Base-by-base conservation (phyloP, 1,140 invertebrate genomes). In the Thaumatotibia leucotreta region DNA sequence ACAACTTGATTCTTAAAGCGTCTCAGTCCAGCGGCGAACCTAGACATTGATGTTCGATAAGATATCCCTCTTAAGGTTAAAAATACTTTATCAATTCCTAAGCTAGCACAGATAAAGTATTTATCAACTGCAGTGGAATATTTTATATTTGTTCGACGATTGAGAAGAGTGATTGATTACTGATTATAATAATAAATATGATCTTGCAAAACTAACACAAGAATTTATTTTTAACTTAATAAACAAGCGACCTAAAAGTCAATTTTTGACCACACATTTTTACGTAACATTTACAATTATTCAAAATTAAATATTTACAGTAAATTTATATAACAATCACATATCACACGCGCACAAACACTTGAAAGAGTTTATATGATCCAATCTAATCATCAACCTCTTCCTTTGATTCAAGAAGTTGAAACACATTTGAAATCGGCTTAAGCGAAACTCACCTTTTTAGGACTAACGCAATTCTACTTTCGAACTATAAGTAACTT, bases 81-180 rank as follows among this genome's bases (percentile, higher is more conserved):
- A 58, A 58, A 27, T 27, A 58, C 17, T 33, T 35, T 35, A 63
- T 35, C 31, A 63, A 31, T 35, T 33, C 9, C n/a, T 22, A 5
- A 39, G 14, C 3, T 11, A 9, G 10, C 4, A 63, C 8, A 14
- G 52, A 58, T 58, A 58, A n/a, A 39, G 3, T n/a, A 14, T 64
- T 64, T 49, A 64, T 64, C 14, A 45, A 64, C 10, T 29, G 63
- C 24, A 50, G 4, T 24, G 32, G n/a, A 64, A 64, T 23, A 64
- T 64, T 63, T 63, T 39, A 20, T 22, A 63, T 11, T 14, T 31
- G 11, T 5, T 52, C 22, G 4, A 29, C 17, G 23, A 58, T 31
- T 29, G 52, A 22, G 23, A 17, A 22, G 20, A 9, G 31, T 63
- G 8, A 35, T 63, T 35, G 4, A 2, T 63, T 14, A 45, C 20